These are phyloP conservation scores for Microchrysa polita DNA, from an alignment of 2,888 invertebrate genomes.

Conservation along the genomic window DNA sequence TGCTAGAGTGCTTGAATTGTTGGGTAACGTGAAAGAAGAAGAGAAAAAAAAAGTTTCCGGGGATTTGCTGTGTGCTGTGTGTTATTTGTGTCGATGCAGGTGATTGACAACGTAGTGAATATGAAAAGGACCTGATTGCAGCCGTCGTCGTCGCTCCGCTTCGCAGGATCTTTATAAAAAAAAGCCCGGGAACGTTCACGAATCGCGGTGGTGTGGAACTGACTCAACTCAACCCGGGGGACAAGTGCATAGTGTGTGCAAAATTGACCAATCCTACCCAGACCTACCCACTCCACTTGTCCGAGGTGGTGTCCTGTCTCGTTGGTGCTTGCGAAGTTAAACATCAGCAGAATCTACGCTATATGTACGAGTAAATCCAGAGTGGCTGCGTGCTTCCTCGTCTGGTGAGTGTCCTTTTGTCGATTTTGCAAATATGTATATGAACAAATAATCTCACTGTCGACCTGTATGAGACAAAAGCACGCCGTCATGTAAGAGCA, in stretches of 20 bases:
- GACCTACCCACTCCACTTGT: too few species aligned
- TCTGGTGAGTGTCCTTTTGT: slow-evolving; percentile 5
- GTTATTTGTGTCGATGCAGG: neutral
- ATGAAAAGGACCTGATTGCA: slow-evolving; percentile 8
- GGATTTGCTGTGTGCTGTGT: neutral
- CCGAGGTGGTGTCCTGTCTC: too few species aligned
- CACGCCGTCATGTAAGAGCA: neutral
- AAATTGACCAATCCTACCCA: too few species aligned
- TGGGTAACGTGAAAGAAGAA: neutral
- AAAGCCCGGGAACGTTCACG: slow-evolving; percentile 1
- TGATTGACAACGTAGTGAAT: neutral
- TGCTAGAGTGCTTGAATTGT: neutral
- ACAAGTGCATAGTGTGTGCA: too few species aligned
- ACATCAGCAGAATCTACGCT: neutral
- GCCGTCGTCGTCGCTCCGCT: neutral
- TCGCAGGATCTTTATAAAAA: neutral
- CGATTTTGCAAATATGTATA: neutral
- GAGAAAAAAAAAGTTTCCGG: neutral
- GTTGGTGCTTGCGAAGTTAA: neutral
- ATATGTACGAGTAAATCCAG: neutral
- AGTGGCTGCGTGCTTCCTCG: neutral
- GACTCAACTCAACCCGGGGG: neutral
- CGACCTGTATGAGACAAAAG: too few species aligned
- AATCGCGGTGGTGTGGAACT: neutral
- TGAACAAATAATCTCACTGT: too few species aligned